Evolutionary conservation across 1,140 invertebrate species (phyloP), one percentile per base, ranked within the genome.

Genomic region (Achatina immaculata): DNA sequence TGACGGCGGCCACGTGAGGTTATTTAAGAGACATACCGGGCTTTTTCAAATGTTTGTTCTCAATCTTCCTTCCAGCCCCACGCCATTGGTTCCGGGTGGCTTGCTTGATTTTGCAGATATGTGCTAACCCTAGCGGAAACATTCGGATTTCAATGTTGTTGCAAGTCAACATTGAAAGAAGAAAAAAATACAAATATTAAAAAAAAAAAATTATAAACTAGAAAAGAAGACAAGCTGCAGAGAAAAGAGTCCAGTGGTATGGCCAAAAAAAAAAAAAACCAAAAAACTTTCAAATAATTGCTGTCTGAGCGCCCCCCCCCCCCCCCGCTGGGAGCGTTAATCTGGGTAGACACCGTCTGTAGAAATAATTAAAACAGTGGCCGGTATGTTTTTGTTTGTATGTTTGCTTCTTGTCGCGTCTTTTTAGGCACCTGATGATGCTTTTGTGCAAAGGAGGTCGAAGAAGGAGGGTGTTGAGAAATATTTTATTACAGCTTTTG

Each of bases 311-410:
- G n/a, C n/a, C n/a, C n/a, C n/a, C n/a, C n/a, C n/a, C n/a, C n/a
- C n/a, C 1, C 28, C 28, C 58, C n/a, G 28, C 28, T 62, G 58
- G 31, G 58, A 28, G 1, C n/a, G 28, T 34, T 28, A 62, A 6
- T 28, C 2, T 28, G 16, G 4, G 58, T 1, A 31, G 58, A 6
- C 0, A 62, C 4, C 9, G 58, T 6, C 28, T 62, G 58, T 28
- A 34, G n/a, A 62, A 62, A 62, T 62, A 62, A 62, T 62, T 28
- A 62, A 62, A n/a, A n/a, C n/a, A n/a, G n/a, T n/a, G n/a, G n/a
- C n/a, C n/a, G n/a, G n/a, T n/a, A n/a, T n/a, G n/a, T n/a, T n/a
- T n/a, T n/a, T n/a, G n/a, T n/a, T n/a, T n/a, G n/a, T n/a, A n/a
- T n/a, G n/a, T n/a, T n/a, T n/a, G n/a, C n/a, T n/a, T n/a, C n/a